Evolutionary conservation across 2,113 vertebrate species (phyloP).

Genomic region (Microcebus tavaratra): DNA sequence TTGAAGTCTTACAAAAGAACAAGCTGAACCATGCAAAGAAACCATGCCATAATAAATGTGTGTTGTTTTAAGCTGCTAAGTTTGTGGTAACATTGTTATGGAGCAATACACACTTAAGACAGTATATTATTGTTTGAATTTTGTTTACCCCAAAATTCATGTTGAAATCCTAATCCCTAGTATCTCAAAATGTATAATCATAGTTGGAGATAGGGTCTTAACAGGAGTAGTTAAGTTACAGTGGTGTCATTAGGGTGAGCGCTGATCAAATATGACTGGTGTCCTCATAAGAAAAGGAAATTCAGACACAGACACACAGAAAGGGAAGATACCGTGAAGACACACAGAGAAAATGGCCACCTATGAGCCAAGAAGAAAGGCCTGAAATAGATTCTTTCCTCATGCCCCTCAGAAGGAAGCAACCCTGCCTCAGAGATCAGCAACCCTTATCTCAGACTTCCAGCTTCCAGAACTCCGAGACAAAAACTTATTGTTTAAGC

Average conservation of each 20-base stretch:
- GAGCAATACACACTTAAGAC: neutral
- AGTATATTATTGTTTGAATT: neutral
- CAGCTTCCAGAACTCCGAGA: neutral
- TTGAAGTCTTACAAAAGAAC: neutral
- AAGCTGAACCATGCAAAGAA: neutral
- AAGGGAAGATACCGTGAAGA: neutral
- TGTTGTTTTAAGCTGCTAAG: neutral
- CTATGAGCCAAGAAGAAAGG: neutral
- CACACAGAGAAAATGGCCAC: neutral
- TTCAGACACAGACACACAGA: neutral
- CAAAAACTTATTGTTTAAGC: neutral
- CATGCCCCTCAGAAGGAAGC: neutral
- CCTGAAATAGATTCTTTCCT: neutral
- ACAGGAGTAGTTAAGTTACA: neutral
- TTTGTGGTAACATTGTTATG: neutral
- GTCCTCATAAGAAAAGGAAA: neutral
- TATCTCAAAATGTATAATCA: neutral
- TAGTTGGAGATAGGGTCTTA: neutral
- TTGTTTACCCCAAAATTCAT: neutral
- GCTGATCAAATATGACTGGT: neutral
- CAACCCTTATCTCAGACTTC: neutral
- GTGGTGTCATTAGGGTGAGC: neutral
- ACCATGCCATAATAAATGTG: neutral
- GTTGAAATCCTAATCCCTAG: neutral
- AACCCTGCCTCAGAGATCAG: too few relatives aligned